These are phyloP conservation scores for Carpatolechia fugitivella DNA, from an alignment of 2,888 invertebrate genomes.

Conservation along the genomic window DNA sequence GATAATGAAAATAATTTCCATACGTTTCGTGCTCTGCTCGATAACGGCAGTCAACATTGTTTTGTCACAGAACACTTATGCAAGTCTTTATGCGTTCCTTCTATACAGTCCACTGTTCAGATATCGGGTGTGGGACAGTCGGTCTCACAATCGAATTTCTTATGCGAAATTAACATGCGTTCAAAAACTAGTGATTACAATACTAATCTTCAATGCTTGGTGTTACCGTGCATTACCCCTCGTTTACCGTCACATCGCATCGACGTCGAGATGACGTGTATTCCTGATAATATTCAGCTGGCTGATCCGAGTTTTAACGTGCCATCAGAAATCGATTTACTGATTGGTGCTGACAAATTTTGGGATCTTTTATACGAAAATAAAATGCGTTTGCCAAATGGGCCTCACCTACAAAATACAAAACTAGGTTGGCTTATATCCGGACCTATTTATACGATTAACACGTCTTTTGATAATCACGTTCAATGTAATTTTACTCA, in stretches of 20 bases:
- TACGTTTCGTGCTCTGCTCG: constrained; percentile 12
- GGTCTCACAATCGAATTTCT: constrained; percentile 19
- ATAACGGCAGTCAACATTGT: constrained; percentile 15
- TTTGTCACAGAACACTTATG: constrained; percentile 13
- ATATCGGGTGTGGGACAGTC: constrained; percentile 23
- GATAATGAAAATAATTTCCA: neutral
- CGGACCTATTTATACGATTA: no score
- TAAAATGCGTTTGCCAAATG: constrained; percentile 11
- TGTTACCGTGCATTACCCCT: constrained; percentile 19
- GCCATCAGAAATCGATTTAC: constrained; percentile 1
- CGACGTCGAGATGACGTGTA: neutral
- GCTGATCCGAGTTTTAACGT: constrained; percentile 19
- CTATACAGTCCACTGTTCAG: constrained; percentile 20
- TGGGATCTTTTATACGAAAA: constrained; percentile 20
- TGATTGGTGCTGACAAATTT: constrained; percentile 15
- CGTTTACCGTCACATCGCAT: constrained; percentile 10
- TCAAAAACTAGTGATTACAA: constrained; percentile 19
- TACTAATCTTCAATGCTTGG: constrained; percentile 20
- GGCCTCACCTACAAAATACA: no score
- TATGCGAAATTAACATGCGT: constrained; percentile 18
- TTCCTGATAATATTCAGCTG: constrained; percentile 17
- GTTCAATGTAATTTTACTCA: neutral
- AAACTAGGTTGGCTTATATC: neutral
- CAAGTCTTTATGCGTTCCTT: constrained; percentile 16
- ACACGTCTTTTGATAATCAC: constrained; percentile 4